Percentiles rank a stretch among this genome's conserved stretches.
Evolutionary conservation across 2,888 invertebrate species (phyloP).

Genomic region (Prenolepis imparis): DNA sequence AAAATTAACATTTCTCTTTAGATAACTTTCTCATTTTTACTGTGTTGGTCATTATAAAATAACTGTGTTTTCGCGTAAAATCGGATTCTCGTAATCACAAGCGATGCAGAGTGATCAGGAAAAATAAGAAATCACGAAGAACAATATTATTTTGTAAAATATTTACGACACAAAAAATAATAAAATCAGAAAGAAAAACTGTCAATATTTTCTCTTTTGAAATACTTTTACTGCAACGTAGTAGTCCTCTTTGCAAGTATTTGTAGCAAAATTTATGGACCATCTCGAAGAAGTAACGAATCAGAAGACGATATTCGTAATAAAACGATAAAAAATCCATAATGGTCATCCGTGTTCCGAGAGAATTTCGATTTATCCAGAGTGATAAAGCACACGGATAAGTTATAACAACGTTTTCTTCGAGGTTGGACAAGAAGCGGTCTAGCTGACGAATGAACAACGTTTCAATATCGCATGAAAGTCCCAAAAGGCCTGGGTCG

Average conservation of each 20-base stretch:
- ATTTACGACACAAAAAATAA: not conserved
- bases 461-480: constrained; percentile 33
- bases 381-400: constrained; percentile 22
- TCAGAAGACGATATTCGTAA: not conserved
- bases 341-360: not conserved
- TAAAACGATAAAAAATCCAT: constrained; percentile 6
- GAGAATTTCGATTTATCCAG: constrained; percentile 23
- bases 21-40: not conserved
- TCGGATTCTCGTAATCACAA: not conserved
- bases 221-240: not conserved
- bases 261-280: not conserved
- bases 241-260: not conserved
- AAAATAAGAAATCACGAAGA: not conserved
- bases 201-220: constrained; percentile 17
- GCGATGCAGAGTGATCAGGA: not conserved
- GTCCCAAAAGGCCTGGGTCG: constrained; percentile 40
- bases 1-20: not conserved
- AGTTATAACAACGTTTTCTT: constrained; percentile 26
- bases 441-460: constrained; percentile 43
- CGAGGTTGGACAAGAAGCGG: constrained; percentile 20
- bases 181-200: not conserved
- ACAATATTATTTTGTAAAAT: not conserved
- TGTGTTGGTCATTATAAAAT: not conserved
- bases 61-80: not conserved
- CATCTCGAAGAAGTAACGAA: not conserved